These are phyloP conservation scores for Physeter macrocephalus DNA, from an alignment of 2,113 vertebrate species.

Conservation along the genomic window DNA sequence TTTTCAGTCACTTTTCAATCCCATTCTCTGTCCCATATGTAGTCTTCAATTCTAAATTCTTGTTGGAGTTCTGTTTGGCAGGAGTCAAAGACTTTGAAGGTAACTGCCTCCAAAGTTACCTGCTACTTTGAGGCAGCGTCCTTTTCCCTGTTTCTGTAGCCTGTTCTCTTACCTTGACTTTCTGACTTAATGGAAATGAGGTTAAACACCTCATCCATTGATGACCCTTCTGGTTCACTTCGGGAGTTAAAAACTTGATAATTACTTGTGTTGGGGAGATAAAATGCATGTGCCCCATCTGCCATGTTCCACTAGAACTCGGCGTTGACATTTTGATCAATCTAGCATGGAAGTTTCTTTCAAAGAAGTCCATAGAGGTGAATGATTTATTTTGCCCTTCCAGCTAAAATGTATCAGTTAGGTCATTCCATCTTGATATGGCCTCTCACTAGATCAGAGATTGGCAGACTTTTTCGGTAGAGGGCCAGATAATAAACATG, in stretches of 20 bases:
- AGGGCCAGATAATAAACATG: background rate
- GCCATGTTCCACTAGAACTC: background rate
- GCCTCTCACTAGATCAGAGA: background rate
- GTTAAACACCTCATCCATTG: background rate
- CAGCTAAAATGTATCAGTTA: background rate
- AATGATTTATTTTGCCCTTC: background rate
- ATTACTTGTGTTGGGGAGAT: background rate
- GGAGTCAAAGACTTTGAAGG: background rate
- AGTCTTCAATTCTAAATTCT: background rate
- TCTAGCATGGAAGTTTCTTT: background rate
- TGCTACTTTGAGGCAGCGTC: background rate
- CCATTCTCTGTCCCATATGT: background rate
- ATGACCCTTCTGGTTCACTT: background rate
- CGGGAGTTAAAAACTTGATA: background rate
- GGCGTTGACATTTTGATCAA: background rate
- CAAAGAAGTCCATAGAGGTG: background rate
- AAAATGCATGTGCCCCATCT: background rate
- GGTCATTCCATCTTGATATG: background rate
- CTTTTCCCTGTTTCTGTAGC: background rate
- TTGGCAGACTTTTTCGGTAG: background rate
- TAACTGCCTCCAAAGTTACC: background rate
- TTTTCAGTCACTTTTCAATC: background rate
- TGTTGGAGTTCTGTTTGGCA: background rate
- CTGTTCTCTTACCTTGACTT: background rate
- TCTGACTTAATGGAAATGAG: background rate